Base-by-base conservation (phyloP, 1,140 invertebrate genomes). In the Neelides sp. region DNA sequence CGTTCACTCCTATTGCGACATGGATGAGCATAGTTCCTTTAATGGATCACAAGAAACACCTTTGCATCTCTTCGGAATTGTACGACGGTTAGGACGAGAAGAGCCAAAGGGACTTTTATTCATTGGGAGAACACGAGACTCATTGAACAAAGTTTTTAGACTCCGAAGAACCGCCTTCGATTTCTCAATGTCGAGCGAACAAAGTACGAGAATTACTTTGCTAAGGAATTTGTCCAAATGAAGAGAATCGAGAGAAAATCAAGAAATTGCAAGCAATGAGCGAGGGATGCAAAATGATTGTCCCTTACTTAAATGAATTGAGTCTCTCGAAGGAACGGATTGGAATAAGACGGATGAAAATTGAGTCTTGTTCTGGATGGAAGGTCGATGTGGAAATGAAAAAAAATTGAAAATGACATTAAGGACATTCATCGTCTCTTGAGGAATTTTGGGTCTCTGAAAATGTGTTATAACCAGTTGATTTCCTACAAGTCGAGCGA, bases 341-440 rank as follows among this genome's bases (percentile, higher is more conserved):
- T 46, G 55, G 34, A 41, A 23, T 2, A 40, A 40, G n/a, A 17
- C 36, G 3, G 55, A 55, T 40, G 28, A 49, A 51, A 13, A 61
- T 61, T 48, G 59, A 61, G 22, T 22, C 39, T 20, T 61, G 59
- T 37, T 57, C 55, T 5, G 59, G 59, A 13, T 61, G 59, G 55
- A 61, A 57, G 35, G 47, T 57, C 4, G 53, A 50, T 10, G 52
- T 57, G 20, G 59, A 61, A 39, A 51, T 55, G 13, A 20, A 49
- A 27, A 55, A n/a, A 55, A 36, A 55, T 61, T 0, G 26, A 52
- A n/a, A 47, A 26, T n/a, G 59, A 57, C 36, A 47, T 59, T 1
- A 5, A 19, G 4, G 4, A 5, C 5, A 8, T 51, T 10, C 8
- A 15, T 15, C 8, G 30, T 8, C 30, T 34, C 15, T 34, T 34